A percentile compares a stretch with the other conserved stretches of the same genome.
phyloP scores from a whole-genome alignment of 2,888 invertebrate species.

The Latrodectus hesperus region DNA sequence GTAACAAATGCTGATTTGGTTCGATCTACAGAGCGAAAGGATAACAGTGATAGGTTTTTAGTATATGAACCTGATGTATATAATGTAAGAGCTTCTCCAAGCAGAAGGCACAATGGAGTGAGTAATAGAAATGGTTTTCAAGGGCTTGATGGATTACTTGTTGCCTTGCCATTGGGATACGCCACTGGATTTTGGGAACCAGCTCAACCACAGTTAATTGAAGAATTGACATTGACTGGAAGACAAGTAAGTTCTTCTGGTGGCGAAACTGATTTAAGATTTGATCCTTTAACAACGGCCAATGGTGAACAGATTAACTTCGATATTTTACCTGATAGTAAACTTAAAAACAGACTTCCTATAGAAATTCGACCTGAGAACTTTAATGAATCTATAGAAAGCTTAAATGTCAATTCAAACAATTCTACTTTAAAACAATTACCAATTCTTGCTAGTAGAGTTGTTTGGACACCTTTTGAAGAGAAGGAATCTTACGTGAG shows the following conservation, averaged over 20 bases:
- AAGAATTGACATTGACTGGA: conserved; percentile 3
- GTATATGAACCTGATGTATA: background rate
- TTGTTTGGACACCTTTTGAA: background rate
- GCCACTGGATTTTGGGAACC: conserved; percentile 55
- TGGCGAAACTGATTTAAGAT: background rate
- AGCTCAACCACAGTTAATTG: conserved; percentile 22
- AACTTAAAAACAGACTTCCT: conserved; percentile 32
- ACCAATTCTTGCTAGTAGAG: background rate
- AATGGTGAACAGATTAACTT: background rate
- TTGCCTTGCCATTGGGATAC: conserved; percentile 32
- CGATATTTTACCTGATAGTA: background rate
- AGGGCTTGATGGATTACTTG: conserved; percentile 23
- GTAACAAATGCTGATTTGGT: background rate
- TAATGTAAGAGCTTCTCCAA: background rate
- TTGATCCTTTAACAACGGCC: background rate
- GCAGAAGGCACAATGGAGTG: background rate
- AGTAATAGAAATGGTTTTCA: background rate
- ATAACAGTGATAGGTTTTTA: background rate
- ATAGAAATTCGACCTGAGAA: background rate
- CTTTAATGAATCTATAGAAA: background rate
- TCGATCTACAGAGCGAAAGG: background rate
- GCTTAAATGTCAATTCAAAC: background rate
- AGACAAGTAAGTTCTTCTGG: conserved; percentile 12
- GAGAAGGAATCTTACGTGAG: background rate
- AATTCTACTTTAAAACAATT: background rate